Evolutionary conservation across 2,888 invertebrate species (phyloP), one percentile per base, ranked within the genome.

Genomic region (Poecilobothrus nobilitatus): DNA sequence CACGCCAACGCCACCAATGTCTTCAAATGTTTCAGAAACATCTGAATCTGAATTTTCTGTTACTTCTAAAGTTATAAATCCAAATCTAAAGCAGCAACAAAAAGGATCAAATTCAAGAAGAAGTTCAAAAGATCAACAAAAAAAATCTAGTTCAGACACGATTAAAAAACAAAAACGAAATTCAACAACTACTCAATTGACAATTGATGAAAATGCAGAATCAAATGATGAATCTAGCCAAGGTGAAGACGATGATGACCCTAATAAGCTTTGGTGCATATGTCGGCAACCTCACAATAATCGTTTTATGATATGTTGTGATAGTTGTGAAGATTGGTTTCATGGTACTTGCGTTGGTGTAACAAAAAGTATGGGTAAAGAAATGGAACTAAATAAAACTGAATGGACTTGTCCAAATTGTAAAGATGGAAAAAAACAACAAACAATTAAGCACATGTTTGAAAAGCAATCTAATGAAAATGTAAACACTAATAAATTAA

Each of bases 321-420:
- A 97, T 81, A 87, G 88, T 18, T 97, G 97, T 79, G 93, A 95
- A 79, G 95, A 97, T 78, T 97, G 97, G 97, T 97, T 94, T 80
- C 97, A 97, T 79, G 97, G 97, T n/a, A 93, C 92, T 78, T 97
- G 97, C 83, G 96, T 97, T 18, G 93, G 92, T 75, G 91, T 97
- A 64, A 94, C 94, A 22, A 91, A 94, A 84, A 88, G 90, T 0
- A 91, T 93, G 90, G 94, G 94, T 68, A 88, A 92, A 76, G 91
- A 93, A 82, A 95, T 97, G 92, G 96, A 97, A 79, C 87, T 89
- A 68, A 88, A 91, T 74, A 91, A 93, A 10, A 87, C 89, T 72
- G 93, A 94, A 77, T 95, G 95, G 95, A 88, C 90, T 71, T 95
- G 95, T 80, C 90, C 94, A 0, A 91, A 91, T 77, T 95, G 95